Conservation (phyloP, 2,888 invertebrate species). For the Drosophila maculinotata region DNA sequence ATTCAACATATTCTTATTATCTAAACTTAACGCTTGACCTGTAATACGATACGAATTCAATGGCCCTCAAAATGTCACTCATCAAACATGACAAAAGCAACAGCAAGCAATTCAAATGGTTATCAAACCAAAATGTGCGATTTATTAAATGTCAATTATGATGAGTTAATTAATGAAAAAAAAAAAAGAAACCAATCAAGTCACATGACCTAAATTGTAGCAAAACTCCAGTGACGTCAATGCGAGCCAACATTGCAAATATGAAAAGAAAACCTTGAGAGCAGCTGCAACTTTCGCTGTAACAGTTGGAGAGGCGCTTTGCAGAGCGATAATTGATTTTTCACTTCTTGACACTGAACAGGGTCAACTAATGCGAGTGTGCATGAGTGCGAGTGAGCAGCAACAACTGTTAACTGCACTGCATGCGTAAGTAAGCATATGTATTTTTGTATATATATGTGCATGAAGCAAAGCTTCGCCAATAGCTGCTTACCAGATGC, state of each 20-base stretch:
- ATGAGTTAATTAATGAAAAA: neutral
- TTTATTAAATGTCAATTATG: neutral
- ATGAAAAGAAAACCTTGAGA: conserved; percentile 22
- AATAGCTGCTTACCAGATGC: conserved; percentile 89
- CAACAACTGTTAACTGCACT: conserved; percentile 25
- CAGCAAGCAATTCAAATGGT: neutral
- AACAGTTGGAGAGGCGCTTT: conserved; percentile 50
- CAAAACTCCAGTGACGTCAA: conserved; percentile 28
- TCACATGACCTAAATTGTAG: neutral
- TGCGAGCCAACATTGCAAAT: neutral
- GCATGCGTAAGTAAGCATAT: conserved; percentile 6
- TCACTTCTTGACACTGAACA: conserved; percentile 73
- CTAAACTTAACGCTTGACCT: conserved; percentile 26
- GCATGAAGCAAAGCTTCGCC: conserved; percentile 9
- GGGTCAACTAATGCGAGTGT: conserved; percentile 53
- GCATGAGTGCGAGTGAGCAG: conserved; percentile 6
- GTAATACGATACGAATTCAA: conserved; percentile 28
- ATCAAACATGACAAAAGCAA: too few species aligned
- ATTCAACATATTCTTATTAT: conserved; percentile 16
- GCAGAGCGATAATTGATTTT: conserved; percentile 66
- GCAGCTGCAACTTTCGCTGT: conserved; percentile 24
- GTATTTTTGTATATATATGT: conserved; percentile 2
- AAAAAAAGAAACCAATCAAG: neutral
- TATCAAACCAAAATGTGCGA: neutral
- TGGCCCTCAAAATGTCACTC: conserved; percentile 31